Base-by-base conservation (phyloP, 2,888 invertebrate genomes). In the Hypomecis atomaria region DNA sequence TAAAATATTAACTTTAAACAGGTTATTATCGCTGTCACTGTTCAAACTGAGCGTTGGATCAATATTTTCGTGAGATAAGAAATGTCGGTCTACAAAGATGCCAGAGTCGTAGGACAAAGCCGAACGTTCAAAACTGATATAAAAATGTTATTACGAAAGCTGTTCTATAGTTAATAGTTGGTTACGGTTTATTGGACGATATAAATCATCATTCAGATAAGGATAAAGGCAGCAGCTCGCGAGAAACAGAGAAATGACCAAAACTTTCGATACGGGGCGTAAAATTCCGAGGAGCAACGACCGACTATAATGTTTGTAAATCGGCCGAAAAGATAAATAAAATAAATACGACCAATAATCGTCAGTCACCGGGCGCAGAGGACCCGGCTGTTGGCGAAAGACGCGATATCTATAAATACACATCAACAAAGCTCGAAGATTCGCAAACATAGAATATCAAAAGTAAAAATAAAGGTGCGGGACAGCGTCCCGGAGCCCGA, bases 341-440 rank as follows among this genome's bases (percentile, higher is more conserved):
- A 78, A 77, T 76, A 78, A 83, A 84, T 76, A 77, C 71, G 67
- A 70, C 74, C 73, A 82, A 86, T 83, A 81, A 82, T 72, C 76
- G 79, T 85, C 81, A 81, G 78, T 84, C 83, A 84, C 75, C 56
- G 67, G 63, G 69, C 70, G 76, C 73, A 75, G 69, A 77, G 71
- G 72, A 63, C 62, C 70, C 69, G 70, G 69, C 60, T 62, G 68
- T 77, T 75, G 71, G 78, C 72, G 69, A 78, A 79, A 77, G 81
- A 75, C 76, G 75, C 47, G 76, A 66, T 66, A 59, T 70, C 80
- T 87, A 86, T 76, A 85, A 82, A 82, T 86, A 88, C 79, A 78
- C 66, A 76, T 81, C 83, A 82, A 83, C 81, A 84, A 77, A 79
- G 79, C 82, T 79, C 72, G 60, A 59, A 65, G 70, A 50, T 62